Evolutionary conservation across 2,797 vertebrate genomes (phyloP).

Genomic region (Heterohyrax brucei): DNA sequence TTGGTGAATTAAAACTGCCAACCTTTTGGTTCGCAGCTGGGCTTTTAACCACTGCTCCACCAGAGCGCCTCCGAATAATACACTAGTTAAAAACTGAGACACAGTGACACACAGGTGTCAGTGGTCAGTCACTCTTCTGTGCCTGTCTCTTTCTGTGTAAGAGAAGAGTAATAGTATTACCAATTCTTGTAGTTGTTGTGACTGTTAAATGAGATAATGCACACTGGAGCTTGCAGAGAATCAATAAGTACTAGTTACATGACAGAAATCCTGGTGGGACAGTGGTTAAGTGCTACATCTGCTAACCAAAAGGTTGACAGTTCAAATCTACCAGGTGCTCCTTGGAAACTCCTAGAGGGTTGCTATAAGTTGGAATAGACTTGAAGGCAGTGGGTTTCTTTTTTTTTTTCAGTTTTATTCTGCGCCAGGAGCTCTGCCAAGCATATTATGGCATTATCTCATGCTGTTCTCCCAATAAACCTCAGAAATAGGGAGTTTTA

Average conservation of each 20-base stretch:
- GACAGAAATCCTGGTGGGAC: no score
- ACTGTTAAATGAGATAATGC: conserved; percentile 1
- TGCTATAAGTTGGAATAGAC: no score
- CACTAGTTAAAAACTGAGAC: background rate
- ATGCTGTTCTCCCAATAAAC: background rate
- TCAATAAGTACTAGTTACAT: conserved; percentile 53
- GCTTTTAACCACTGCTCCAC: no score
- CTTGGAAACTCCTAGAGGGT: no score
- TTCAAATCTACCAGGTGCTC: no score
- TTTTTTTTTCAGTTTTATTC: background rate
- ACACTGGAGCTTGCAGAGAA: background rate
- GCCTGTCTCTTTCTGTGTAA: conserved; percentile 40
- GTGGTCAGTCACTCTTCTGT: background rate
- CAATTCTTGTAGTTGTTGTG: background rate
- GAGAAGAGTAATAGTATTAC: background rate
- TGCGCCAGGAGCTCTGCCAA: conserved; percentile 41
- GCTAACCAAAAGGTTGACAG: no score
- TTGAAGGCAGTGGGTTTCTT: no score
- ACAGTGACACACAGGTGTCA: background rate
- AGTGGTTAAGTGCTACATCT: no score
- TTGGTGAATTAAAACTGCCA: no score
- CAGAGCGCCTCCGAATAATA: background rate
- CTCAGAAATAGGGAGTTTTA: conserved; percentile 24
- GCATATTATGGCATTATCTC: background rate
- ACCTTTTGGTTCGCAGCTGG: no score